phyloP scores from a whole-genome alignment of 1,140 invertebrate genomes.

The Pseudomyrmex flavicornis region DNA sequence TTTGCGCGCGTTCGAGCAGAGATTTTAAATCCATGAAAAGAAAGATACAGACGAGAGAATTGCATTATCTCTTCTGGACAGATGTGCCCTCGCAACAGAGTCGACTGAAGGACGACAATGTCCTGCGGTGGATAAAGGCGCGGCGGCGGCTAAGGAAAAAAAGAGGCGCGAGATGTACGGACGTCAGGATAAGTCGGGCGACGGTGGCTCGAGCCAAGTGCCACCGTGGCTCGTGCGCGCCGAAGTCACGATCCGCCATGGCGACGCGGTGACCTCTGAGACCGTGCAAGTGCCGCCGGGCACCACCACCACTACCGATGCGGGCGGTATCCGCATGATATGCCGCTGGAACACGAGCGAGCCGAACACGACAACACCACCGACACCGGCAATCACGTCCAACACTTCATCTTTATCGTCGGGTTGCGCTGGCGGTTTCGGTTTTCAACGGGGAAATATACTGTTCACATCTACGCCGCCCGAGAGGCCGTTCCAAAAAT shows the following conservation, averaged over 20 bases:
- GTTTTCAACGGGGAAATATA: slow-evolving; percentile 86
- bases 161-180: slow-evolving; percentile 67
- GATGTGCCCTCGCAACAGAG: not conserved
- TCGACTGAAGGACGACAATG: slow-evolving; percentile 58
- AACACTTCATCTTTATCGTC: slow-evolving; percentile 23
- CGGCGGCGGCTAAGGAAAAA: slow-evolving; percentile 57
- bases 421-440: slow-evolving; percentile 80
- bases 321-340: slow-evolving; percentile 84
- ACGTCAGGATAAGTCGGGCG: slow-evolving; percentile 50
- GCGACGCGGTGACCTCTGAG: slow-evolving; percentile 61
- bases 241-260: slow-evolving; percentile 86
- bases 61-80: slow-evolving; percentile 44
- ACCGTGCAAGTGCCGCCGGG: slow-evolving; percentile 48
- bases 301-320: slow-evolving; percentile 72
- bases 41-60: slow-evolving; percentile 13
- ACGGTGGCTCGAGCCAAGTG: slow-evolving; percentile 51
- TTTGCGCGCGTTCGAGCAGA: slow-evolving; percentile 1
- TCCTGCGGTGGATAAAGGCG: slow-evolving; percentile 66
- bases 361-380: slow-evolving; percentile 43
- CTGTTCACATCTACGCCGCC: slow-evolving; percentile 86
- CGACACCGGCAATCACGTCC: slow-evolving; percentile 27
- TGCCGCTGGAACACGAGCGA: slow-evolving; percentile 83
- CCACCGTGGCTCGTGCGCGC: slow-evolving; percentile 88
- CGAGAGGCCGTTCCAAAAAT: slow-evolving; percentile 41
- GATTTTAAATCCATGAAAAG: slow-evolving; percentile 64